Evolutionary conservation across 2,113 vertebrate genomes (phyloP), one percentile per base, ranked within the genome.

Genomic region (Scatophagus argus): DNA sequence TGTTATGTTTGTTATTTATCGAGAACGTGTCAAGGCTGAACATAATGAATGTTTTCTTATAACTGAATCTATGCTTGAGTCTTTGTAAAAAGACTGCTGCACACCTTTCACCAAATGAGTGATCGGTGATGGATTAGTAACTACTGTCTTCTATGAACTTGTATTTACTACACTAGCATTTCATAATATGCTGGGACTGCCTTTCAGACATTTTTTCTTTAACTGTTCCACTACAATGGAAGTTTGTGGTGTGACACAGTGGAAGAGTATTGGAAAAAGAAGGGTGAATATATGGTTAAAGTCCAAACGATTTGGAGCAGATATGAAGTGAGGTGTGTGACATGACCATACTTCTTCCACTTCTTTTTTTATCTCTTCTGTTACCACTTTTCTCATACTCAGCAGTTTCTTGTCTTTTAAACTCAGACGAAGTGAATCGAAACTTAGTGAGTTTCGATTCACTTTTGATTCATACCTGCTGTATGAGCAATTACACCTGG

Each of bases 391-490:
- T 16, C 54, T 8, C 59, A 16, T 4, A 73, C 77, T 83, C 67
- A 49, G 81, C 85, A 80, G 9, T 73, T 81, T 74, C 34, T n/a
- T 36, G 23, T 64, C 21, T 19, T 67, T 65, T 29, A 39, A 64
- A 46, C 39, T 65, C 14, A 4, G 12, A 25, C 39, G 25, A 47
- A 23, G 81, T 74, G 21, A 55, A 77, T 74, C 56, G 74, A 54
- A 47, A 49, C 59, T n/a, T n/a, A n/a, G n/a, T n/a, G n/a, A n/a
- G n/a, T n/a, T n/a, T n/a, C n/a, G n/a, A n/a, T n/a, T 44, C 8
- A 27, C 44, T 34, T 23, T 16, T 21, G 25, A 64, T 67, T 67
- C 79, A 62, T 25, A 54, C 17, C 36, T 21, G 14, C n/a, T 55
- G 13, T 27, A 74, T 31, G 43, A 64, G 59, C 32, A 1, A 23